Evolutionary conservation across 2,797 vertebrate species (phyloP).

Genomic region (Helarctos malayanus): DNA sequence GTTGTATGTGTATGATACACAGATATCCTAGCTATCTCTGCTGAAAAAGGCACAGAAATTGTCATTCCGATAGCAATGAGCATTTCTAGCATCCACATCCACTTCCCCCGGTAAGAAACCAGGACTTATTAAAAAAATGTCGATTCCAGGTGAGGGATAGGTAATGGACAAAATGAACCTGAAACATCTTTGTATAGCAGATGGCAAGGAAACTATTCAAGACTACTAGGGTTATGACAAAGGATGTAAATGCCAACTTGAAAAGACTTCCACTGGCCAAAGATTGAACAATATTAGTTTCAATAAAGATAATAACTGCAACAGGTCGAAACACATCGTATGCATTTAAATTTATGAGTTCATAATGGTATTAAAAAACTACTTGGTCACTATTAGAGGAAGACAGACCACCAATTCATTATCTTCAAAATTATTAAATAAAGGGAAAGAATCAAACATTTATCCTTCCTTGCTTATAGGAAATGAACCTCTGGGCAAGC

Average conservation of each 20-base stretch:
- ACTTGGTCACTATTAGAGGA: background rate
- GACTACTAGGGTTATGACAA: background rate
- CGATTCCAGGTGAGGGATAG: background rate
- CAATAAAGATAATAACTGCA: background rate
- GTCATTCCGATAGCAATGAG: background rate
- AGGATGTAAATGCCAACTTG: background rate
- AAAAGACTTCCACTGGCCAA: background rate
- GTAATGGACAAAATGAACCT: background rate
- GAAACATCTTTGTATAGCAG: background rate
- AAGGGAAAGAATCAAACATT: background rate
- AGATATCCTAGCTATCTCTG: background rate
- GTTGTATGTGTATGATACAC: background rate
- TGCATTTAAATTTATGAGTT: background rate
- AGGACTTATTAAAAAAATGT: background rate
- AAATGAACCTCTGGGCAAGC: background rate
- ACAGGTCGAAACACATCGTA: background rate
- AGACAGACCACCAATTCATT: background rate
- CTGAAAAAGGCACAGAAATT: background rate
- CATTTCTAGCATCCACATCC: background rate
- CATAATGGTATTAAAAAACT: background rate
- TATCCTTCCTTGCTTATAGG: background rate
- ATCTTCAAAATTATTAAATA: constrained; percentile 11
- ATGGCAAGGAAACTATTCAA: background rate
- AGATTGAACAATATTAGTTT: background rate
- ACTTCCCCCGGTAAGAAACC: background rate